Base-by-base conservation (phyloP, 1,140 invertebrate genomes). In the Brachionus asplanchnoidis region DNA sequence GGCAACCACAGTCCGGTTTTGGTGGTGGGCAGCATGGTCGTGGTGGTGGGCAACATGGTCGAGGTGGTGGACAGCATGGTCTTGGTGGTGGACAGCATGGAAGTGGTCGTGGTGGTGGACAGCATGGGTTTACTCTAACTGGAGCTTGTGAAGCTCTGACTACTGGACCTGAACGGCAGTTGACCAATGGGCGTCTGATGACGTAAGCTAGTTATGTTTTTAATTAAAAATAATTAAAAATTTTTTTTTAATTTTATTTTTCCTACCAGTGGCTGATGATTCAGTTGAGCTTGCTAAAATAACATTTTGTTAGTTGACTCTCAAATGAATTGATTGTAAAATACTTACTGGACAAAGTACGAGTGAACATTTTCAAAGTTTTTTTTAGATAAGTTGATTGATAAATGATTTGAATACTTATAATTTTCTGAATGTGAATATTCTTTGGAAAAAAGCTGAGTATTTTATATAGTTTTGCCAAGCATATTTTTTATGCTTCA, bases 391-490 rank as follows among this genome's bases (percentile, higher is more conserved):
- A 23, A 23, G 8, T 32, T 68, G 20, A 32, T 68, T 68, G 20
- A 66, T 26, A 6, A n/a, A n/a, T 32, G 32, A 68, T 68, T 68
- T 32, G 5, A 36, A 36, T 66, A 9, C 8, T 66, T 68, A 32
- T 36, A 28, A n/a, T 68, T 32, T 26, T 68, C 36, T 73, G 32
- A 73, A 73, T 73, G 32, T 73, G 68, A 73, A 73, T 73, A 73
- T 40, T 68, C 12, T 73, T n/a, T 20, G 17, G 12, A 73, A 42
- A 68, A 73, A 73, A 73, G 14, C 68, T n/a, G 1, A 73, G n/a
- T 42, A 73, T 73, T 73, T 73, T 73, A 73, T 73, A 73, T 73
- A 42, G 36, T 73, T 73, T 73, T 73, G 11, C 11, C 32, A 50
- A 23, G 32, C 23, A 5, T 77, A 23, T 26, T 3, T 77, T 77